phyloP scores from a whole-genome alignment of 53 echinoderm and acorn worm genomes.

The Glandiceps talaboti region DNA sequence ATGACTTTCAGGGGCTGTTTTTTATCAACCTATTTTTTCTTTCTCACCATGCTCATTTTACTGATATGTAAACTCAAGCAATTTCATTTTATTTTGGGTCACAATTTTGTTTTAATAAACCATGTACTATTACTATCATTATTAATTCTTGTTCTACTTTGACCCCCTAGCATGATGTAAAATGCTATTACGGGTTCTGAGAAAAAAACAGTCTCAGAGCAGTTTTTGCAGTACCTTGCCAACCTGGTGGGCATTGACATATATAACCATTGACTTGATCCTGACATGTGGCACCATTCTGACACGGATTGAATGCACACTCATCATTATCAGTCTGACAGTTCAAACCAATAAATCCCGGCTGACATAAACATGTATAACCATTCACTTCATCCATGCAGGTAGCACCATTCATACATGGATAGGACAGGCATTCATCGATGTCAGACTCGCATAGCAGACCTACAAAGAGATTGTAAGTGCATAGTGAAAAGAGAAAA shows the following conservation, averaged over 20 bases:
- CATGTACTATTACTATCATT: too few species aligned
- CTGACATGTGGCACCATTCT: conserved; percentile 4
- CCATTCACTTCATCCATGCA: conserved; percentile 8
- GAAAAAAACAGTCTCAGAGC: too few species aligned
- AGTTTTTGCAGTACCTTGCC: conserved; percentile 10
- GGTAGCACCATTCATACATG: conserved; percentile 1
- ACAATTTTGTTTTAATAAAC: too few species aligned
- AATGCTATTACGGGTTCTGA: too few species aligned
- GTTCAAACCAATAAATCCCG: neutral
- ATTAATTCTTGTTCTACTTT: too few species aligned
- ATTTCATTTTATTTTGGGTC: too few species aligned
- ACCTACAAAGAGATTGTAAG: neutral
- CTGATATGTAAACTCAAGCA: too few species aligned
- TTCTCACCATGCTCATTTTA: too few species aligned
- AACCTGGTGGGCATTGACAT: conserved; percentile 4
- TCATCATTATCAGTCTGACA: conserved; percentile 5
- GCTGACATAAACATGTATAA: conserved; percentile 2
- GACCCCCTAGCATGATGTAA: too few species aligned
- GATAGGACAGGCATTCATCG: conserved; percentile 1
- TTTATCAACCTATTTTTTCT: too few species aligned
- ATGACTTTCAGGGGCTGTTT: too few species aligned
- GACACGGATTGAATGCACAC: conserved; percentile 1
- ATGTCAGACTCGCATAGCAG: neutral
- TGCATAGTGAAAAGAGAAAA: too few species aligned
- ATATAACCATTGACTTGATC: conserved; percentile 3